Percentiles rank a stretch among this genome's conserved stretches.
phyloP scores from a whole-genome alignment of 2,797 vertebrate genomes.

The Antrozous pallidus region DNA sequence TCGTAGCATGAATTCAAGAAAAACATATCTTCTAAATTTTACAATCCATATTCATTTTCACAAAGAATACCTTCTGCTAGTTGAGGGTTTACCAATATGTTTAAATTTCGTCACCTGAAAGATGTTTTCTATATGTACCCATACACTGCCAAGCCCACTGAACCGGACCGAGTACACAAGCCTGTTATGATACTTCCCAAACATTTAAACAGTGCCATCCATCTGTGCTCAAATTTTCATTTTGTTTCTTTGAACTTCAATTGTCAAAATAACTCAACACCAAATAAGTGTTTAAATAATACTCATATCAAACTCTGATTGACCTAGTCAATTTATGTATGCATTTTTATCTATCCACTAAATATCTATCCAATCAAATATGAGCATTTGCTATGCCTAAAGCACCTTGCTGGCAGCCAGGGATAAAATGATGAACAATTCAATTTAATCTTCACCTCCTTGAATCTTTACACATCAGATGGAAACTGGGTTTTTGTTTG shows the following conservation, averaged over 20 bases:
- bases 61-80: background rate
- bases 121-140: background rate
- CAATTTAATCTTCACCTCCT: background rate
- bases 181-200: background rate
- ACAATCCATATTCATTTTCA: background rate
- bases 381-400: background rate
- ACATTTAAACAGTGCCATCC: background rate
- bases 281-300: background rate
- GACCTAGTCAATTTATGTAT: background rate
- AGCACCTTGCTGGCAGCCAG: background rate
- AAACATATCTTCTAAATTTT: background rate
- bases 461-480: background rate
- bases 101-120: background rate
- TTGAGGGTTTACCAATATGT: background rate
- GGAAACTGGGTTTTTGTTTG: background rate
- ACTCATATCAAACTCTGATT: background rate
- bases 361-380: too few species aligned
- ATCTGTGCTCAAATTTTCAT: background rate
- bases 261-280: background rate
- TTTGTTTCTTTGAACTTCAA: background rate
- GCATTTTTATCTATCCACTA: background rate
- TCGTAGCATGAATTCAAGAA: background rate
- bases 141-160: background rate
- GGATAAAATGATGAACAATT: background rate
- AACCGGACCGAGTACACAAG: background rate